Evolutionary conservation across 1,140 invertebrate genomes (phyloP).

Genomic region (Drosophila grimshawi): DNA sequence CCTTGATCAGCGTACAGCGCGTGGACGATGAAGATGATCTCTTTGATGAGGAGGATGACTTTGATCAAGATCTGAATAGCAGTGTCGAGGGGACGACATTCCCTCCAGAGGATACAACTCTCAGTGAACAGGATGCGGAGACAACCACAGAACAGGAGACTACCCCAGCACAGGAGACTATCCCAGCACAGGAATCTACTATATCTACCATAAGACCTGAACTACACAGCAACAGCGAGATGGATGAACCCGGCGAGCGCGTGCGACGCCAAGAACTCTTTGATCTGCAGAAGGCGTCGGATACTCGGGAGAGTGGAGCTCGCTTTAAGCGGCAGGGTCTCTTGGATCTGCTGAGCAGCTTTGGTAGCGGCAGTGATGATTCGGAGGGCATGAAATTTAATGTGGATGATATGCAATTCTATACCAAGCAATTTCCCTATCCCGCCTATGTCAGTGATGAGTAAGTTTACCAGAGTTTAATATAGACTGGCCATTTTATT

Average conservation of each 20-base stretch:
- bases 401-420: slow-evolving; percentile 85
- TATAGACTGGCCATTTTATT: neutral
- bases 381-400: slow-evolving; percentile 47
- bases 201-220: slow-evolving; percentile 13
- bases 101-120: neutral
- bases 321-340: slow-evolving; percentile 65
- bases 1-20: slow-evolving; percentile 41
- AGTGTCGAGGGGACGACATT: slow-evolving; percentile 1
- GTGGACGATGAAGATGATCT: slow-evolving; percentile 41
- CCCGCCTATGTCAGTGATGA: slow-evolving; percentile 87
- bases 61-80: slow-evolving; percentile 47
- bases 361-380: slow-evolving; percentile 18
- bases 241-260: slow-evolving; percentile 2
- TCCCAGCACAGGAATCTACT: neutral
- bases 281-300: neutral
- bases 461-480: slow-evolving; percentile 84
- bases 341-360: slow-evolving; percentile 58
- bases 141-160: neutral
- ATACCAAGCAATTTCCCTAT: slow-evolving; percentile 89
- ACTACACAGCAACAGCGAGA: slow-evolving; percentile 5
- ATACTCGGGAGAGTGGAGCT: neutral
- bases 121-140: neutral
- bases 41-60: slow-evolving; percentile 49
- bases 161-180: neutral
- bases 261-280: neutral